phyloP scores from a whole-genome alignment of 2,888 invertebrate species.

The Dendrolimus houi region DNA sequence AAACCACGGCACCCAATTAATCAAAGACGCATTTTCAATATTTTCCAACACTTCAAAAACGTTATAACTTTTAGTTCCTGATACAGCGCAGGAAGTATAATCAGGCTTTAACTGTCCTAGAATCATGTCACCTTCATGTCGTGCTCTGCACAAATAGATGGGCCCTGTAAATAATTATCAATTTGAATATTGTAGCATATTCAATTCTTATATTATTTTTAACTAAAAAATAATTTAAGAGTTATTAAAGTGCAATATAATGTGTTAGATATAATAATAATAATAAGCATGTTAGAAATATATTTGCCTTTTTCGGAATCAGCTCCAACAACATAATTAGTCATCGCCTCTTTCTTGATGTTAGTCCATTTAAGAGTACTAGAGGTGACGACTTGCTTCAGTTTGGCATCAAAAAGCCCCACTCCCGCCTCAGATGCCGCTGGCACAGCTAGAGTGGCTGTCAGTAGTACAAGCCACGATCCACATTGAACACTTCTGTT shows the following conservation, averaged over 20 bases:
- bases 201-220: too few species aligned
- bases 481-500: constrained; percentile 50
- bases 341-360: constrained; percentile 50
- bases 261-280: too few species aligned
- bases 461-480: constrained; percentile 58
- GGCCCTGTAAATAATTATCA: constrained; percentile 37
- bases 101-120: constrained; percentile 81
- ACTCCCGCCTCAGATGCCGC: constrained; percentile 47
- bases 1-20: constrained; percentile 86
- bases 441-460: constrained; percentile 44
- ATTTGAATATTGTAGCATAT: too few species aligned
- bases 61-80: constrained; percentile 74
- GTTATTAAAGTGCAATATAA: not conserved
- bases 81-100: constrained; percentile 79
- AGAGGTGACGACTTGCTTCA: constrained; percentile 85
- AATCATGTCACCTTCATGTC: constrained; percentile 83
- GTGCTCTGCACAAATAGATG: constrained; percentile 85
- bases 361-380: constrained; percentile 87
- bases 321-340: constrained; percentile 81
- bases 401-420: constrained; percentile 55
- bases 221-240: too few species aligned
- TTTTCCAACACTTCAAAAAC: constrained; percentile 86
- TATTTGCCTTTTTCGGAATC: constrained; percentile 49
- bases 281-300: not conserved
- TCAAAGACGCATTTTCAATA: constrained; percentile 83